These are phyloP conservation scores for Crepidodera aurea DNA, from an alignment of 2,888 invertebrate genomes.

Conservation along the genomic window DNA sequence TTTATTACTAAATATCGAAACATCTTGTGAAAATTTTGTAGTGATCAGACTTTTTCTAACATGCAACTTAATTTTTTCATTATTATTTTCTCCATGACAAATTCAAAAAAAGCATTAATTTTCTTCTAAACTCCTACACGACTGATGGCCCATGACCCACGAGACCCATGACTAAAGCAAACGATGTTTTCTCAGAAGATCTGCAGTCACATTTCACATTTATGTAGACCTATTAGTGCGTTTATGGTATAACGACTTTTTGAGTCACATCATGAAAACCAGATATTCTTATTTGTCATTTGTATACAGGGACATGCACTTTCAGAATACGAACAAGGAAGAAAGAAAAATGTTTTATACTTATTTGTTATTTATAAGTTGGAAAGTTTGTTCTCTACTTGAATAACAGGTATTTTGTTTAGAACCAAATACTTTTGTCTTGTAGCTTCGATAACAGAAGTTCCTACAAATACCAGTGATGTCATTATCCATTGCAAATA, in stretches of 20 bases:
- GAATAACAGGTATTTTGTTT: no score
- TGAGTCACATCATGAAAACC: slow-evolving; percentile 20
- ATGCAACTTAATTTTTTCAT: no score
- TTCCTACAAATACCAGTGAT: no score
- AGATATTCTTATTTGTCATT: slow-evolving; percentile 2
- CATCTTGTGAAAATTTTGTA: no score
- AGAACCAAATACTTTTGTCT: no score
- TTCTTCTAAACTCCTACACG: background rate
- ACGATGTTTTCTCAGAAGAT: slow-evolving; percentile 15
- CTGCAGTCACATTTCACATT: slow-evolving; percentile 21
- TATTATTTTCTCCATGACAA: no score
- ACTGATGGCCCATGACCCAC: background rate
- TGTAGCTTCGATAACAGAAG: no score
- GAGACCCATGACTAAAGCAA: slow-evolving; percentile 17
- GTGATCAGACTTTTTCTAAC: no score
- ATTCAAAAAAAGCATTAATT: background rate
- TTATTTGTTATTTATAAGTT: background rate
- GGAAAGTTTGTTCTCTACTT: no score
- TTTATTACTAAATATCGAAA: no score
- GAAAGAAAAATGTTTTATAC: background rate
- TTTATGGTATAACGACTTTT: slow-evolving; percentile 22
- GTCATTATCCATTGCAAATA: no score
- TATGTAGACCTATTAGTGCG: slow-evolving; percentile 9
- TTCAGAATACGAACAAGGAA: slow-evolving; percentile 1
- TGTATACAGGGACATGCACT: background rate